These are phyloP conservation scores for Gadus chalcogrammus DNA, from an alignment of 2,113 vertebrate species.

Conservation along the genomic window DNA sequence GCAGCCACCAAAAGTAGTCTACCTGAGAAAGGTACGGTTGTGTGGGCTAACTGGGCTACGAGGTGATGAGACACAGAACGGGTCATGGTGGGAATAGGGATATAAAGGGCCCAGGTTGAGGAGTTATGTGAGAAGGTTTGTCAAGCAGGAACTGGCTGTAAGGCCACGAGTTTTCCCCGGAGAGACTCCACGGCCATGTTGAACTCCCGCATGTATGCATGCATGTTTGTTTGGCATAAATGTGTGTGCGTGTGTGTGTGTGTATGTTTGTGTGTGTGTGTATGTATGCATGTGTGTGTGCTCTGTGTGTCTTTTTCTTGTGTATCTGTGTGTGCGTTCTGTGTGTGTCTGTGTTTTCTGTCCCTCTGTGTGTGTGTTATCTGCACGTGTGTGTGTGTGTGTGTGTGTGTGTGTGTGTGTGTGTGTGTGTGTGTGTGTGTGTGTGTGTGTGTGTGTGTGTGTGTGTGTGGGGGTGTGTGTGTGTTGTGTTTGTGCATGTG, in stretches of 20 bases:
- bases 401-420: no score
- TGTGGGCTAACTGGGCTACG: no score
- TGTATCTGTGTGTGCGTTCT: background rate
- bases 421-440: constrained; percentile 17
- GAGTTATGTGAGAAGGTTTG: background rate
- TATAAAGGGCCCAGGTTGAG: no score
- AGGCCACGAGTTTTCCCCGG: background rate
- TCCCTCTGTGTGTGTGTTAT: no score
- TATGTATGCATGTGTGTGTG: background rate
- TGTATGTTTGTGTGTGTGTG: background rate
- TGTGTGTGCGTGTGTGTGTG: no score
- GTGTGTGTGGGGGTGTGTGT: background rate
- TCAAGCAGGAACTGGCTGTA: background rate
- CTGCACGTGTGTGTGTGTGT: no score
- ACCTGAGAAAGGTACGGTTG: no score
- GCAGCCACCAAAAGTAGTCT: no score
- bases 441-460: constrained; percentile 22
- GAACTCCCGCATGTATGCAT: background rate
- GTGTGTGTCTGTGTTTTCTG: no score
- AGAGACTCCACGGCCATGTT: background rate
- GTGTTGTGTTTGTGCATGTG: background rate
- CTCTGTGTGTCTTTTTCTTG: constrained; percentile 18
- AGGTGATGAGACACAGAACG: no score
- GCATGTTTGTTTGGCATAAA: background rate
- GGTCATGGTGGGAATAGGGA: no score